phyloP scores from a whole-genome alignment of 1,140 invertebrate genomes.

The Pogonognathellus flavescens region DNA sequence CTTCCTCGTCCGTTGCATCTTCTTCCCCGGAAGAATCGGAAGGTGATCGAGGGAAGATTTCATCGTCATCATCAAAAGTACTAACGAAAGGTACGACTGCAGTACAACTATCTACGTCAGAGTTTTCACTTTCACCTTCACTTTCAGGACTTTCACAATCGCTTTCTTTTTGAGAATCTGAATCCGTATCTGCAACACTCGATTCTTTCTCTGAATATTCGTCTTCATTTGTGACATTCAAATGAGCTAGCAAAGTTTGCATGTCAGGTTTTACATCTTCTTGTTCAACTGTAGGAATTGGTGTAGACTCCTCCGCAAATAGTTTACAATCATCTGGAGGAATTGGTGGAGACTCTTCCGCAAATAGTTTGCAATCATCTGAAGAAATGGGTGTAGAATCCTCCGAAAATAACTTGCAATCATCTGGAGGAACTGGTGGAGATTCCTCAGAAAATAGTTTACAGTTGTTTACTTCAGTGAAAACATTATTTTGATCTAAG shows the following conservation, averaged over 20 bases:
- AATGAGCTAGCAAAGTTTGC: neutral
- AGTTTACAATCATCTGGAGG: no score
- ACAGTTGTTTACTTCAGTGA: no score
- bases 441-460: no score
- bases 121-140: constrained; percentile 9
- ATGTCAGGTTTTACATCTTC: neutral
- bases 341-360: no score
- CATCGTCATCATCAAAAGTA: neutral
- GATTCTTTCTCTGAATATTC: neutral
- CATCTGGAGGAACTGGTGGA: no score
- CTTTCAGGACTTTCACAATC: neutral
- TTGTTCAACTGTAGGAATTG: no score
- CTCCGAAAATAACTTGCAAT: no score
- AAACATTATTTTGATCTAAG: no score
- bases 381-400: no score
- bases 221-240: neutral
- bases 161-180: neutral
- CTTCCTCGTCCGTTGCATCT: neutral
- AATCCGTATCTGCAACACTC: neutral
- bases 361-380: no score
- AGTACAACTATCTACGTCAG: neutral
- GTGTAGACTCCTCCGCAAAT: no score
- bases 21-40: neutral
- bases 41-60: neutral
- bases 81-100: neutral